Percentiles rank a stretch among this genome's conserved stretches.
These are phyloP conservation scores for Nettapus auritus DNA, from an alignment of 2,113 vertebrate species.

Conservation along the genomic window DNA sequence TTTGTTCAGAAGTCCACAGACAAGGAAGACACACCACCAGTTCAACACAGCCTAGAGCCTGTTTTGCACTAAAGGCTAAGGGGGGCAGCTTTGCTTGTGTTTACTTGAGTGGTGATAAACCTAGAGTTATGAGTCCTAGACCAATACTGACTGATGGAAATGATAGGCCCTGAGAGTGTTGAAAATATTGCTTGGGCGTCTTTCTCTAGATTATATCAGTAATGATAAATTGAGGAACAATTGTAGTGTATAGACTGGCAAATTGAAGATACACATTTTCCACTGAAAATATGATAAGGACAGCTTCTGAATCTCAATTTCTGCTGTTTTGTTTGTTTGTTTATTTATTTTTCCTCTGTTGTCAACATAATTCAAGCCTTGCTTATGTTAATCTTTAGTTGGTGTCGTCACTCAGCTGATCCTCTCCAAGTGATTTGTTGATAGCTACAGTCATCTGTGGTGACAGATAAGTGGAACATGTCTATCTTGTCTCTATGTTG, in stretches of 20 bases:
- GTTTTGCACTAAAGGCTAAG: not conserved
- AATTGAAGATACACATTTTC: not conserved
- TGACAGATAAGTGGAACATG: not conserved
- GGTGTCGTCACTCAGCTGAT: not conserved
- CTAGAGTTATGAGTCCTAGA: not conserved
- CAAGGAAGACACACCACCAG: not conserved
- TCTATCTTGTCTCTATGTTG: not conserved
- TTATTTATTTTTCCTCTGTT: not conserved
- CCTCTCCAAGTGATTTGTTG: not conserved
- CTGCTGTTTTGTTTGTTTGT: no score
- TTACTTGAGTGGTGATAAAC: not conserved
- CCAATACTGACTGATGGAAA: not conserved
- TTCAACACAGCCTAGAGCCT: not conserved
- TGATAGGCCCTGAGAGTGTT: not conserved
- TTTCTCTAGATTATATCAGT: not conserved
- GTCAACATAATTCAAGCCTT: not conserved
- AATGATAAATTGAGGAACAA: not conserved
- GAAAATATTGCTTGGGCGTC: not conserved
- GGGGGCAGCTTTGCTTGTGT: not conserved
- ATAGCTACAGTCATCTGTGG: not conserved
- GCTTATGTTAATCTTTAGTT: not conserved
- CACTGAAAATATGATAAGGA: not conserved
- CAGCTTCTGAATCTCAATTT: not conserved
- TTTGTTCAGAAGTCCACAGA: not conserved
- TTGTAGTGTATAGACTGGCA: fast-evolving